Base-by-base conservation (phyloP, 2,888 invertebrate species). In the Lasioglossum vierecki region DNA sequence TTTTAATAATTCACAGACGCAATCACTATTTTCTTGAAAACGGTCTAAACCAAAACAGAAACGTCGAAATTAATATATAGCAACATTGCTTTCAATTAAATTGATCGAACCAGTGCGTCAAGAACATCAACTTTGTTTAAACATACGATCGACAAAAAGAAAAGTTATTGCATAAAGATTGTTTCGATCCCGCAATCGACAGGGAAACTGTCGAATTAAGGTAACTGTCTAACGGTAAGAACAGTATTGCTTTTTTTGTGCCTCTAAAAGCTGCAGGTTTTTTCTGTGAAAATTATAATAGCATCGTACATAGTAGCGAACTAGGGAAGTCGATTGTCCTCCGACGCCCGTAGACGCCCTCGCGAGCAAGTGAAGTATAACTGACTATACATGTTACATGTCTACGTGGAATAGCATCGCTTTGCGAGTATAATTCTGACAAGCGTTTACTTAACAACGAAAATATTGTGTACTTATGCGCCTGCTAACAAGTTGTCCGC, bases 391-490 rank as follows among this genome's bases (percentile, higher is more conserved):
- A 77, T 35, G 80, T 76, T 90, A 86, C 79, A 77, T 60, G 82
- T 83, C 86, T 90, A 88, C 83, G 76, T 85, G 79, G 82, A 89
- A 88, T 89, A 90, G 90, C 77, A 87, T 92, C 92, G 90, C 89
- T 88, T 91, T 87, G 92, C 90, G 91, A 91, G 88, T 90, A 90
- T 86, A 91, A 89, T 89, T 91, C 88, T 83, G 88, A 88, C 89
- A 91, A 92, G 92, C 92, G 88, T 85, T 89, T 91, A 90, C 86
- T 90, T 91, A 91, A 92, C 88, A 91, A 93, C 88, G 83, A 91
- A 89, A 92, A 92, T 80, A 88, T 77, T 60, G 85, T 80, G 85
- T 86, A 85, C 46, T 86, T 73, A 41, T 89, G 88, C 83, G 71
- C 70, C 70, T 44, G 83, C 88, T 90, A 90, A 90, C 88, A 82